A percentile compares a stretch with the other conserved stretches of the same genome.
Conservation (phyloP, 2,113 vertebrate species). For the Lethenteron reissneri region DNA sequence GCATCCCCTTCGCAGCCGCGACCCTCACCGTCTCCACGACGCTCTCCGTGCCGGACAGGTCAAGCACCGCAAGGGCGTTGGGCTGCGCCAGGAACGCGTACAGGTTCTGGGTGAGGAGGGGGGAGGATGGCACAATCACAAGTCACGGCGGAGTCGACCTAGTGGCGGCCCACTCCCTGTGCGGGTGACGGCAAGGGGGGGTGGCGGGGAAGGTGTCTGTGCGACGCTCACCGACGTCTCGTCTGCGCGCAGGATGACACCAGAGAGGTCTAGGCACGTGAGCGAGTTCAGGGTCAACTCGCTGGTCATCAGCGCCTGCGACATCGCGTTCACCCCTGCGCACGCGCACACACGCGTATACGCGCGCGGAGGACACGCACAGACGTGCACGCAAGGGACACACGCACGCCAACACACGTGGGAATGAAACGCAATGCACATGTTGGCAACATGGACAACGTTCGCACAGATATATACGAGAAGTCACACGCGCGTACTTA, state of each 20-base stretch:
- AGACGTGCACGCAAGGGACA: neutral
- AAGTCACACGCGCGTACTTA: no score
- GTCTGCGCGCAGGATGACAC: neutral
- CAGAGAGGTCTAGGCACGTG: conserved; percentile 1
- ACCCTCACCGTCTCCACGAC: conserved; percentile 44
- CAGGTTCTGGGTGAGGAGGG: conserved; percentile 28
- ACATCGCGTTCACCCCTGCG: conserved; percentile 2
- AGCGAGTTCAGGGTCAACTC: neutral
- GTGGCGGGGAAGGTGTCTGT: no score
- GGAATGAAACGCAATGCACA: no score
- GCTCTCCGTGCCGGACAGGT: conserved; percentile 45
- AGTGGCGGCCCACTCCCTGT: no score
- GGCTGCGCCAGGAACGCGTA: conserved; percentile 38
- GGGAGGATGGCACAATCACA: no score
- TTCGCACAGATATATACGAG: no score
- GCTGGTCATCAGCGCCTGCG: conserved; percentile 4
- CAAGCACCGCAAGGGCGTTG: conserved; percentile 35
- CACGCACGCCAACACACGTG: neutral
- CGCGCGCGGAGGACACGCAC: neutral
- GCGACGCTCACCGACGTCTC: neutral
- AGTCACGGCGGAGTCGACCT: no score
- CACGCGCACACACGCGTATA: neutral
- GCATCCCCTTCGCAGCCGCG: no score
- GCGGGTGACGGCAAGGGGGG: no score
- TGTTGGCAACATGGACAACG: no score